Percentiles rank a stretch among this genome's conserved stretches.
Conservation (phyloP, 2,888 invertebrate genomes). For the Scelioninae gen. 2 region DNA sequence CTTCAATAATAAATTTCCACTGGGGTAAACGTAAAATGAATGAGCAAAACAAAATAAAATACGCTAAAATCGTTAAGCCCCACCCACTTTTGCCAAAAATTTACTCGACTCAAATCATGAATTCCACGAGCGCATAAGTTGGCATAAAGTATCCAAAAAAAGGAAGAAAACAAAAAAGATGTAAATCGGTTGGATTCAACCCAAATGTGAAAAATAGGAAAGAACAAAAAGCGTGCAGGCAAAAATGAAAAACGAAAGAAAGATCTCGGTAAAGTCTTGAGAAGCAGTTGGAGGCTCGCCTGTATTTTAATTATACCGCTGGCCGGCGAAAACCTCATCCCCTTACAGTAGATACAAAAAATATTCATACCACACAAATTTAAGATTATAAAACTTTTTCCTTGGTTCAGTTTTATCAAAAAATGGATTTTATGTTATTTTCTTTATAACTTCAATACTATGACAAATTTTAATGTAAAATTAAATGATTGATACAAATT, state of each 20-base stretch:
- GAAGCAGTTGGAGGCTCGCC: conserved; percentile 72
- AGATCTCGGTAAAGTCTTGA: conserved; percentile 65
- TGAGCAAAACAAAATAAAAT: conserved; percentile 27
- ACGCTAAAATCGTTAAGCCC: conserved; percentile 29
- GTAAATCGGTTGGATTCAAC: conserved; percentile 51
- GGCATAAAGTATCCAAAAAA: conserved; percentile 37
- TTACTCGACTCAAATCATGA: conserved; percentile 39
- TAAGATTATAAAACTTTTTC: not conserved
- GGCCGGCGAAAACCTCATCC: conserved; percentile 61
- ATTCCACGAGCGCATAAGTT: conserved; percentile 43
- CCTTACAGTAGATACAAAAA: conserved; percentile 28
- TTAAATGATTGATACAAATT: too few relatives aligned
- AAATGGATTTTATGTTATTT: not conserved
- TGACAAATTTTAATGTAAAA: too few relatives aligned
- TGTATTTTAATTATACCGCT: conserved; percentile 73
- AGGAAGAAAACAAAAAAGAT: conserved; percentile 37
- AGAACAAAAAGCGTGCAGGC: conserved; percentile 40
- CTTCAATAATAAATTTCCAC: conserved; percentile 36
- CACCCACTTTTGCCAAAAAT: conserved; percentile 40
- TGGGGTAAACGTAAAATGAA: conserved; percentile 12
- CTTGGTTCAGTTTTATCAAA: not conserved
- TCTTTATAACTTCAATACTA: too few relatives aligned
- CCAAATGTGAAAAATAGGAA: conserved; percentile 48
- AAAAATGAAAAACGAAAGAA: conserved; percentile 57
- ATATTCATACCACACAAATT: conserved; percentile 8